Base-by-base conservation (phyloP, 1,140 invertebrate species). In the Drosophila carrolli region DNA sequence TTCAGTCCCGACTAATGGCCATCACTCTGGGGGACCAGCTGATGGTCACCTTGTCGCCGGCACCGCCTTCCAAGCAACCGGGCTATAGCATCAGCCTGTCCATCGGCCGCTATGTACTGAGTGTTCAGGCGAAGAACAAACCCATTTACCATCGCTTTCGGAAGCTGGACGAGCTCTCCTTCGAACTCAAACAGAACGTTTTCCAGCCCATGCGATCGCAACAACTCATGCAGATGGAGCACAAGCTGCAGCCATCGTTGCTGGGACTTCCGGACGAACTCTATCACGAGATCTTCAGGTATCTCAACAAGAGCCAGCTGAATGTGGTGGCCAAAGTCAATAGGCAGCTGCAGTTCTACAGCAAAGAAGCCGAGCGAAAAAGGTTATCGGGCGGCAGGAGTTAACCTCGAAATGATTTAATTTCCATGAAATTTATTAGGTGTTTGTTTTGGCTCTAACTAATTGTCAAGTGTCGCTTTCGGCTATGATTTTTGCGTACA, bases 271-370 rank as follows among this genome's bases (percentile, higher is more conserved):
- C 90, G 2, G 44, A 44, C 0, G 86, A 86, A 14, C 43, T 91
- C 0, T 91, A 90, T 14, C 38, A 57, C 2, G 27, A 85, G 7
- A 86, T 91, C n/a, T 91, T 91, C 27, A 32, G 53, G 2, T 62
- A 89, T 60, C 60, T 91, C 0, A 71, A 29, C 41, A 29, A 6
- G 0, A 81, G 72, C 55, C 75, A 91, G 29, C 57, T 91, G 10
- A 81, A 81, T 48, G 82, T 81, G 50, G 44, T 91, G 44, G 89
- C 74, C 3, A 89, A 81, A 66, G 90, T 91, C 7, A 88, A 77
- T 65, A 46, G 63, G 6, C 40, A 60, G 44, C 72, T 91, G 0
- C 48, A 65, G 14, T 32, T 50, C 6, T 58, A 72, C 23, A 76
- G 54, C 19, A 83, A 46, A n/a, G 32, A 46, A 11, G 8, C 19